Evolutionary conservation across 2,797 vertebrate genomes (phyloP).

Genomic region (Ceryle rudis): DNA sequence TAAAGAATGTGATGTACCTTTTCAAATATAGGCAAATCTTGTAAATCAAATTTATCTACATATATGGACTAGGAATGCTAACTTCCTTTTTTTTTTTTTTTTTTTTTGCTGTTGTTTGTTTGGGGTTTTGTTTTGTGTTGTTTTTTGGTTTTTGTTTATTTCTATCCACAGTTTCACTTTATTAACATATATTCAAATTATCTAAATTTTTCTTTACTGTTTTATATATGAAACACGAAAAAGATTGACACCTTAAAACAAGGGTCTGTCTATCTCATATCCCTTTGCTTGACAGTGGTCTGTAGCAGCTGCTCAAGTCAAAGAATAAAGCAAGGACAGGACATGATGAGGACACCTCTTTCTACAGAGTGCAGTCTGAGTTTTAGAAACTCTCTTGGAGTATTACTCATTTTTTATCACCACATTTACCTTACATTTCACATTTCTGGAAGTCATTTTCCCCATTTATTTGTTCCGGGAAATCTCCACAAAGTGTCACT

Average conservation of each 20-base stretch:
- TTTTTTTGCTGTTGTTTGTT: too few relatives aligned
- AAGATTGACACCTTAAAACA: not conserved
- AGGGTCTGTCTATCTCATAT: not conserved
- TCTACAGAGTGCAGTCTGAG: rapidly evolving
- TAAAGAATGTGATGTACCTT: not conserved
- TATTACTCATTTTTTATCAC: not conserved
- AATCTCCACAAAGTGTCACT: not conserved
- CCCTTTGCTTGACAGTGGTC: not conserved
- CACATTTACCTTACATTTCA: not conserved
- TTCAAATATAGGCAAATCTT: not conserved
- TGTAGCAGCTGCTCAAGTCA: not conserved
- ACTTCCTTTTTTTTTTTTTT: not conserved
- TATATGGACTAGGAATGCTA: rapidly evolving
- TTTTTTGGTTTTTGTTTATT: not conserved
- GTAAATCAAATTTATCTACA: not conserved
- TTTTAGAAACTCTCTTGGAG: not conserved
- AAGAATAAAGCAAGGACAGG: not conserved
- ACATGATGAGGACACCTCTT: not conserved
- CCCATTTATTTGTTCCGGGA: slow-evolving; percentile 18
- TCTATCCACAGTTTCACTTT: not conserved
- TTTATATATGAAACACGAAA: not conserved
- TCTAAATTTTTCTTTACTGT: not conserved
- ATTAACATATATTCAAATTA: not conserved
- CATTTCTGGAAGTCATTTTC: not conserved
- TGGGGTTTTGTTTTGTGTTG: too few relatives aligned